phyloP scores from a whole-genome alignment of 2,888 invertebrate genomes.

The Dioctria linearis region DNA sequence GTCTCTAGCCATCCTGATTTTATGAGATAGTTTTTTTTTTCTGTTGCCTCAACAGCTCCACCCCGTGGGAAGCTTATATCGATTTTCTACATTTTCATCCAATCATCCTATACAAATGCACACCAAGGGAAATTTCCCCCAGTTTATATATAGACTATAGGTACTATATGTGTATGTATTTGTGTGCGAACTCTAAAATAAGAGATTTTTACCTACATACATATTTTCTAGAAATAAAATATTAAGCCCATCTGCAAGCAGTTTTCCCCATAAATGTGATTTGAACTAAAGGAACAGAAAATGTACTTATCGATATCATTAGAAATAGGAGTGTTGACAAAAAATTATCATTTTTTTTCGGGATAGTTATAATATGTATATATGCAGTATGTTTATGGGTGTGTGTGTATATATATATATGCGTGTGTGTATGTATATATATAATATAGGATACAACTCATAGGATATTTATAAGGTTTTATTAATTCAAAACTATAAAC shows the following conservation, averaged over 20 bases:
- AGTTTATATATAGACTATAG: neutral
- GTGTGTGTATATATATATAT: too few species aligned
- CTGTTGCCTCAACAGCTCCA: constrained; percentile 29
- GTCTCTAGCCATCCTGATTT: constrained; percentile 4
- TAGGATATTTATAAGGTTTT: too few species aligned
- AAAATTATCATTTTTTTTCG: too few species aligned
- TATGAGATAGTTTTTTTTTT: constrained; percentile 10
- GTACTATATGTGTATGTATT: constrained; percentile 7
- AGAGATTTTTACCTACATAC: constrained; percentile 29
- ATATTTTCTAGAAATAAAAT: constrained; percentile 28
- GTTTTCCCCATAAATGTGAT: neutral
- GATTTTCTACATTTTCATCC: constrained; percentile 39
- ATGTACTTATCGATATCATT: too few species aligned
- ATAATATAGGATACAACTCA: too few species aligned
- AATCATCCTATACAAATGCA: constrained; percentile 40
- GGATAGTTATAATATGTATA: too few species aligned
- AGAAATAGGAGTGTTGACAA: too few species aligned
- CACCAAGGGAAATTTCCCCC: neutral
- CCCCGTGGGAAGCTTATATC: constrained; percentile 45
- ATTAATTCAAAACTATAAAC: too few species aligned
- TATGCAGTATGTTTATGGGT: too few species aligned
- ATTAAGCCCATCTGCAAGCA: constrained; percentile 36
- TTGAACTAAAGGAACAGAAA: too few species aligned
- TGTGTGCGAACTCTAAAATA: constrained; percentile 15
- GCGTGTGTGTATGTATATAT: too few species aligned